Evolutionary conservation across 2,888 invertebrate genomes (phyloP), one percentile per base, ranked within the genome.

Genomic region (Lysandra coridon): DNA sequence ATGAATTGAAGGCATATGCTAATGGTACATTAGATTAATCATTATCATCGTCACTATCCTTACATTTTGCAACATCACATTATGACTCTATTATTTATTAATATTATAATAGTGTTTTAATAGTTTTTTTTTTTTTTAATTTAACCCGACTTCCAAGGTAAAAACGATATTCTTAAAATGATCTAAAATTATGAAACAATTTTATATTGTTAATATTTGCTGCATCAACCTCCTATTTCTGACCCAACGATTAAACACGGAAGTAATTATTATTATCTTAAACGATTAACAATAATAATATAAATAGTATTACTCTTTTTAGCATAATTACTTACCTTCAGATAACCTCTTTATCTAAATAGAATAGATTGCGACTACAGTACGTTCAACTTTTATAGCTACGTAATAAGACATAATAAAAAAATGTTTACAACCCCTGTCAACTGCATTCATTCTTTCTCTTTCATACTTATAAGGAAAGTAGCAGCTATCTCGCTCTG

Each of bases 311-410:
- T 23, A n/a, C 2, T 6, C 10, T 64, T 64, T 64, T 64, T 64
- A 64, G 62, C 30, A 64, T 30, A 64, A 64, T 64, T 30, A 64
- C 64, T 64, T 64, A 64, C 64, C 64, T 64, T 64, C 30, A 10
- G 64, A 64, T 64, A 64, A 64, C 64, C 64, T 64, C 30, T 30
- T 64, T 30, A 64, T 64, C 64, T 23, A 12, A 23, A 64, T 30
- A 23, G 64, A 64, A 64, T 64, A 64, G 30, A 64, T 30, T 10
- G 64, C 30, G 30, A 64, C 3, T 64, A 64, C 64, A 64, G 64
- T 64, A 64, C 30, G 30, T 64, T 30, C 30, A 64, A 64, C 64
- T 64, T 64, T 64, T 64, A 30, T 12, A 30, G 10, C 12, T 64
- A 30, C 64, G 64, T 30, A 30, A 64, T 30, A 23, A 30, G 10